phyloP scores from a whole-genome alignment of 2,113 vertebrate genomes.

The Tyto alba region DNA sequence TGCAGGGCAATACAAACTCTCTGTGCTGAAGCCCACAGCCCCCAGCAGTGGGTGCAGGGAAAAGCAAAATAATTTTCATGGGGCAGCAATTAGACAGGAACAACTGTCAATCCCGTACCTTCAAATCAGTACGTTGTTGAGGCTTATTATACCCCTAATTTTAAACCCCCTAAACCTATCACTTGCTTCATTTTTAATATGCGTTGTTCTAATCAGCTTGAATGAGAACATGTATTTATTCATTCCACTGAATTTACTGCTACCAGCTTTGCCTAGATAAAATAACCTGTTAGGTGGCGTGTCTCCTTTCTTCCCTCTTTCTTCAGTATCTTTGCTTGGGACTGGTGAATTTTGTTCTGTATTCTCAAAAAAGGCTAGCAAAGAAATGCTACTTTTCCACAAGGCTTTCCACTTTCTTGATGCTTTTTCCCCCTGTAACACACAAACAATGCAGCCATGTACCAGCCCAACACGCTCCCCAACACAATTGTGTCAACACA shows the following conservation, averaged over 20 bases:
- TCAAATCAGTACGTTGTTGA: not conserved
- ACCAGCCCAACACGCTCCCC: not conserved
- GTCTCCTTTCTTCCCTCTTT: not conserved
- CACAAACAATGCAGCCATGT: accelerated
- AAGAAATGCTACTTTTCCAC: not conserved
- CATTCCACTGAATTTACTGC: not conserved
- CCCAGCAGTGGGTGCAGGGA: not conserved
- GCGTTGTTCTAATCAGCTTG: not conserved
- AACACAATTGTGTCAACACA: accelerated
- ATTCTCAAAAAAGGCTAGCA: not conserved
- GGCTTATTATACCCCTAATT: not conserved
- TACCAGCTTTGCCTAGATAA: not conserved
- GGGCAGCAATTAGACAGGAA: not conserved
- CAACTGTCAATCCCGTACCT: no score
- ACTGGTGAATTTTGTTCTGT: not conserved
- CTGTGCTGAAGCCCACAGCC: not conserved
- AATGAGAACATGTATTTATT: not conserved
- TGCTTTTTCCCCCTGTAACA: not conserved
- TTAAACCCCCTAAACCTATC: not conserved
- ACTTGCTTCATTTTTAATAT: not conserved
- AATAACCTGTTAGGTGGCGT: accelerated
- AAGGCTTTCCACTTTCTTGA: not conserved
- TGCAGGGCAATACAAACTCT: no score
- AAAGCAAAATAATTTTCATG: not conserved
- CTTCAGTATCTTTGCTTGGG: not conserved